Evolutionary conservation across 1,140 invertebrate species (phyloP), one percentile per base, ranked within the genome.

Genomic region (Tetragnatha versicolor): DNA sequence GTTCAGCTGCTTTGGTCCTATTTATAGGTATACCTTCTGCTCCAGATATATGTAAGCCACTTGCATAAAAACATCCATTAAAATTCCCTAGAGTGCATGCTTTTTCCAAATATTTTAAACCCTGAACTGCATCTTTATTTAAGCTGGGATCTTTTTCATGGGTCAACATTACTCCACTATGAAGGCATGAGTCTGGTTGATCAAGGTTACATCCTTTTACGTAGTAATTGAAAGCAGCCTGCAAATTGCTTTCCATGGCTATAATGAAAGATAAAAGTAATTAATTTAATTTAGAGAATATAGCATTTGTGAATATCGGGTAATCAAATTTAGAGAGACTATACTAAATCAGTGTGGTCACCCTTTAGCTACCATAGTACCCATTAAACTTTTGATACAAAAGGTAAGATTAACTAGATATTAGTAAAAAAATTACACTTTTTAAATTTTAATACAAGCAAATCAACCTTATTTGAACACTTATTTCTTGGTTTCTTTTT

Each of bases 61-160:
- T 92, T 1, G 95, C 83, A 81, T 91, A 91, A 83, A 92, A 93
- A 83, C 95, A 97, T n/a, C 91, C 92, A 81, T 90, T 91, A 2
- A 89, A 88, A 81, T 86, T 83, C 66, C 92, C 89, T 14, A 88
- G 83, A 29, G 89, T 85, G 84, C 94, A 96, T 12, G 90, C 89
- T 83, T 91, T 92, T 49, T 90, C 89, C 3, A 96, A 85, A 76
- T 90, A 89, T 58, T 89, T 86, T 81, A 92, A 83, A 14, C 91
- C 93, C 86, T 88, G 69, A 2, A 82, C 80, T 63, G 79, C 73
- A 79, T 87, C 83, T 61, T 82, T 79, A 47, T 83, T 53, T 29
- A 82, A 45, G 22, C 75, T 72, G 35, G 83, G 31, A 17, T 82
- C 81, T 60, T 70, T 81, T 12, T 75, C 79, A n/a, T n/a, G n/a